phyloP scores from a whole-genome alignment of 37 sponge, comb jelly and placozoan genomes.

The Agelas oroides region DNA sequence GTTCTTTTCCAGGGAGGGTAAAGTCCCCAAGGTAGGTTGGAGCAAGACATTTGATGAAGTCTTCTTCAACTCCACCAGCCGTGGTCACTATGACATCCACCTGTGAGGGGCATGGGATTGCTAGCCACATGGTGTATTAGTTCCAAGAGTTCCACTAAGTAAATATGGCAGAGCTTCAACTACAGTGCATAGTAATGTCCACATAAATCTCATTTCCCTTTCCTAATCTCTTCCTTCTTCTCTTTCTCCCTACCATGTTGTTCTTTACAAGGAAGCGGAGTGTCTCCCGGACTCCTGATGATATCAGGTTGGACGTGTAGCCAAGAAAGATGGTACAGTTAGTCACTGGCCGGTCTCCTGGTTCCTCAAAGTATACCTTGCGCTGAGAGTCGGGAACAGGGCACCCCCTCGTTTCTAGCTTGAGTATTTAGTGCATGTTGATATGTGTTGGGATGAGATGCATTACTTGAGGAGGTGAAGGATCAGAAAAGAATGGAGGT shows the following conservation, averaged over 20 bases:
- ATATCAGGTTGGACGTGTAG: conserved; percentile 96
- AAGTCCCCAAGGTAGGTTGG: conserved; percentile 92
- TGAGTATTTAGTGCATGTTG: no score
- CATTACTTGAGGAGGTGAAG: no score
- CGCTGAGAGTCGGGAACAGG: conserved; percentile 60
- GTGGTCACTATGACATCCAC: conserved; percentile 95
- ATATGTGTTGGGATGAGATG: no score
- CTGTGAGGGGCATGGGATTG: conserved; percentile 35
- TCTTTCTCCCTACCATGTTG: conserved; percentile 79
- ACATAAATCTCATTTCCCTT: background rate
- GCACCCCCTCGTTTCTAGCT: conserved; percentile 64
- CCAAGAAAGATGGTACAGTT: conserved; percentile 99
- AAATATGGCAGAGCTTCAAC: conserved; percentile 6
- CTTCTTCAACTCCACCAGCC: conserved; percentile 98
- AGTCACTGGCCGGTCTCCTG: conserved; percentile 65
- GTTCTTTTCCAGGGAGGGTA: conserved; percentile 72
- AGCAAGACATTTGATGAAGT: conserved; percentile 97
- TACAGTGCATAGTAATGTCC: background rate
- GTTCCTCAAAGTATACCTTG: conserved; percentile 45
- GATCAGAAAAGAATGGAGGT: no score
- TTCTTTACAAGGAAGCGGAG: conserved; percentile 90
- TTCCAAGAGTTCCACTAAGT: background rate
- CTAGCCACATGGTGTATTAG: background rate
- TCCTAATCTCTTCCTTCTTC: background rate
- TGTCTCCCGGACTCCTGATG: conserved; percentile 88